Conservation (phyloP, 2,113 vertebrate genomes). For the Pteruthius melanotis region DNA sequence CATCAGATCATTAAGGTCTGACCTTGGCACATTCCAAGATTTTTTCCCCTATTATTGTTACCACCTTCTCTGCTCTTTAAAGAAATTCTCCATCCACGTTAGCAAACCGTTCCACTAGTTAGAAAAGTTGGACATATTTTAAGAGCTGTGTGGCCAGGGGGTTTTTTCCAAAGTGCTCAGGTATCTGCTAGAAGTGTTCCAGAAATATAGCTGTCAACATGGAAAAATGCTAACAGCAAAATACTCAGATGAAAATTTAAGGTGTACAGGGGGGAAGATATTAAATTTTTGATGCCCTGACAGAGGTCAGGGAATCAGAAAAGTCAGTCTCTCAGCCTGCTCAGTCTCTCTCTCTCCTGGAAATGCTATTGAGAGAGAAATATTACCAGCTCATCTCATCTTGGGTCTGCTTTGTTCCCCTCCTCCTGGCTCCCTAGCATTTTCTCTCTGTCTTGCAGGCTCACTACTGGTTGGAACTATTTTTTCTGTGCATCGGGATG, state of each 20-base stretch:
- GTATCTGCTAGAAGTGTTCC: slow-evolving; percentile 5
- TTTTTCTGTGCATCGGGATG: background rate
- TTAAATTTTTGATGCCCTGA: background rate
- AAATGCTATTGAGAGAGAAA: background rate
- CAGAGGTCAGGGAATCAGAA: background rate
- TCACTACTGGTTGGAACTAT: background rate
- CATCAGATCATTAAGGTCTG: background rate
- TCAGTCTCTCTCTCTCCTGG: background rate
- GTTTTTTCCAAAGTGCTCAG: slow-evolving; percentile 43
- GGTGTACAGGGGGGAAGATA: background rate
- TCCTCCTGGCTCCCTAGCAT: background rate
- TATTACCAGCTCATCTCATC: background rate
- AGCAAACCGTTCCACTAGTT: background rate
- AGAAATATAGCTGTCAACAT: background rate
- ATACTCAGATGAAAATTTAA: slow-evolving; percentile 2
- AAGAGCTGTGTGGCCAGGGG: slow-evolving; percentile 26
- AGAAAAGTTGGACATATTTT: background rate
- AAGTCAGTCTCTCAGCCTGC: background rate
- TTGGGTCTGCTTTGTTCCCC: background rate
- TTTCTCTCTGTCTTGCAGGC: background rate
- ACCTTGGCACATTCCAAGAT: slow-evolving; percentile 20
- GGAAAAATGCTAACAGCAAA: slow-evolving; percentile 62
- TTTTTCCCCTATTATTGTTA: background rate
- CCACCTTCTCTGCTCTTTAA: background rate
- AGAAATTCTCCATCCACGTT: background rate